Percentiles rank a stretch among this genome's conserved stretches.
Evolutionary conservation across 1,140 invertebrate genomes (phyloP).

Genomic region (Apis florea): DNA sequence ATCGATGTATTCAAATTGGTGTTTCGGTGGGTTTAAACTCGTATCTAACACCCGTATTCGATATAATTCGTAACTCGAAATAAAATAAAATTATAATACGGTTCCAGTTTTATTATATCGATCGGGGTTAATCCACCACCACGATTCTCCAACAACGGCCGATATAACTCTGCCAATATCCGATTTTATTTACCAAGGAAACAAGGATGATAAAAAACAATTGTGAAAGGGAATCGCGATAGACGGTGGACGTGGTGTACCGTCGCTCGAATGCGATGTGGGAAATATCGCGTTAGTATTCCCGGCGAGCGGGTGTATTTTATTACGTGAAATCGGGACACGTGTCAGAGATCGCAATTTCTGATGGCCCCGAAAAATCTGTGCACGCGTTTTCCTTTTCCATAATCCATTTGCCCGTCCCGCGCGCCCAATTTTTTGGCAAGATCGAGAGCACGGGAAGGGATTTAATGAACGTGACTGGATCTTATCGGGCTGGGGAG

Average conservation of each 20-base stretch:
- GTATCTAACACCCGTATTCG: no score
- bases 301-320: constrained; percentile 22
- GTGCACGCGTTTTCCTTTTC: constrained; percentile 54
- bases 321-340: constrained; percentile 53
- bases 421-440: constrained; percentile 55
- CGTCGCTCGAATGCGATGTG: neutral
- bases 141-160: no score
- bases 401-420: constrained; percentile 59
- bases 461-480: constrained; percentile 67
- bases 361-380: constrained; percentile 52
- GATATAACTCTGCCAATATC: neutral
- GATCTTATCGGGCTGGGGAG: constrained; percentile 59
- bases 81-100: no score
- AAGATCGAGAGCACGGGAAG: constrained; percentile 49
- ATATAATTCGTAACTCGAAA: no score
- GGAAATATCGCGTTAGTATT: constrained; percentile 3
- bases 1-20: no score
- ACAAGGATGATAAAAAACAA: neutral
- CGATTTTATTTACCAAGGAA: neutral
- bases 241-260: no score
- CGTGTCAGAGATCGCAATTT: constrained; percentile 57
- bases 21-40: no score
- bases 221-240: neutral
- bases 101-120: no score
- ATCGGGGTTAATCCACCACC: no score